Evolutionary conservation across 2,797 vertebrate genomes (phyloP), one percentile per base, ranked within the genome.

Genomic region (Hybognathus amarus): DNA sequence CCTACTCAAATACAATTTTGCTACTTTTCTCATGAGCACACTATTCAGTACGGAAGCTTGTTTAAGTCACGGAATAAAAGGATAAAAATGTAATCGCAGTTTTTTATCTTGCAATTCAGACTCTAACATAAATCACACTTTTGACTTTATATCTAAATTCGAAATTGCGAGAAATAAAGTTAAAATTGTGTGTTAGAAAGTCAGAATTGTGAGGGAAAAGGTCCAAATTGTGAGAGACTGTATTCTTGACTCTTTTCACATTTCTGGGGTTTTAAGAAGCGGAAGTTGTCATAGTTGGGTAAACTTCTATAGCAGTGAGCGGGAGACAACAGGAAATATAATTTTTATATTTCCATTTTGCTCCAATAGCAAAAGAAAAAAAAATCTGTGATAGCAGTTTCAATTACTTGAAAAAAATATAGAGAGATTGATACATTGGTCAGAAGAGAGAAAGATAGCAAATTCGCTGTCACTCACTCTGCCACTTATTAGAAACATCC

Each of bases 21-120:
- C 45, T 66, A 36, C 20, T 15, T 83, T 63, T 69, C 5, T 50
- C 30, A 33, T 76, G 63, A 75, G 24, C 52, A 69, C 73, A 52
- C 17, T 50, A 18, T 50, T 50, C 17, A 50, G 17, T 50, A 18
- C 7, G 47, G 6, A 50, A 50, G 17, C 47, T 50, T 18, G 47
- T 50, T 50, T 50, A 17, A 17, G 15, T 5, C 5, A 17, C 1
- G 0, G 45, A 47, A 47, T 15, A 47, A 47, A 47, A 45, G 5
- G 17, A 50, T 47, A 50, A 18, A 18, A 50, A 50, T 0, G 1
- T 50, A 50, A 50, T 50, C 6, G 47, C 0, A 1, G 18, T 5
- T 50, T 52, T 52, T 6, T 20, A 52, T 18, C 17, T 18, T 18
- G 18, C 17, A 50, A 50, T 50, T 50, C 47, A 50, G 17, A 50